phyloP scores from a whole-genome alignment of 2,888 invertebrate genomes.

The Gnatocerus cornutus region DNA sequence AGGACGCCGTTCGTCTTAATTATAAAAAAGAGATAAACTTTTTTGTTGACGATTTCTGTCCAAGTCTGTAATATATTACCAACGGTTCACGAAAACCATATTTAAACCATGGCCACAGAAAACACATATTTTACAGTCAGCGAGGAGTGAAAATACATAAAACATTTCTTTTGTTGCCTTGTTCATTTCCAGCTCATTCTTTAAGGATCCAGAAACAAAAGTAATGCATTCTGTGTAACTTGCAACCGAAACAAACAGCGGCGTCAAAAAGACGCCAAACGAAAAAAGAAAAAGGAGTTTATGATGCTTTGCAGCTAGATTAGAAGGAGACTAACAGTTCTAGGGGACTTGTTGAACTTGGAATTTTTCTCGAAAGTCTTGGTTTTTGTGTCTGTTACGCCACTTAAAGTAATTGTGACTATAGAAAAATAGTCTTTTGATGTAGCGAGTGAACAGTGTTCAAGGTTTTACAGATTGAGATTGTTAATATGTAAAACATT shows the following conservation, averaged over 20 bases:
- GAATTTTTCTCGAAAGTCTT: no score
- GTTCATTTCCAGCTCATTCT: conserved; percentile 20
- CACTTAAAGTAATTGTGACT: no score
- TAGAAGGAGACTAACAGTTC: neutral
- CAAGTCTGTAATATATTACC: no score
- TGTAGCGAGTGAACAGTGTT: no score
- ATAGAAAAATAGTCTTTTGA: no score
- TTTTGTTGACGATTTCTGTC: no score
- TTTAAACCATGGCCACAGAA: conserved; percentile 4
- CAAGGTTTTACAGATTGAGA: no score
- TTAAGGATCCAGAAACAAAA: conserved; percentile 22
- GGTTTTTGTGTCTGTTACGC: no score
- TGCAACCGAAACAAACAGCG: conserved; percentile 12
- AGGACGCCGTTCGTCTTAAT: no score
- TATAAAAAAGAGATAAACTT: no score
- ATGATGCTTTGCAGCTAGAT: neutral
- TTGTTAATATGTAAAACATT: no score
- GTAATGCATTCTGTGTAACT: conserved; percentile 24
- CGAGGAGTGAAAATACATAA: conserved; percentile 19
- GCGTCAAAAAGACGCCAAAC: conserved; percentile 10
- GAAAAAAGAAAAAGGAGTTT: neutral
- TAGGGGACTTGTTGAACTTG: neutral
- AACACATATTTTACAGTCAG: conserved; percentile 9
- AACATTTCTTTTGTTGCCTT: conserved; percentile 15
- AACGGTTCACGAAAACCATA: neutral